phyloP scores from a whole-genome alignment of 1,140 invertebrate species.

The Aphis craccivora region DNA sequence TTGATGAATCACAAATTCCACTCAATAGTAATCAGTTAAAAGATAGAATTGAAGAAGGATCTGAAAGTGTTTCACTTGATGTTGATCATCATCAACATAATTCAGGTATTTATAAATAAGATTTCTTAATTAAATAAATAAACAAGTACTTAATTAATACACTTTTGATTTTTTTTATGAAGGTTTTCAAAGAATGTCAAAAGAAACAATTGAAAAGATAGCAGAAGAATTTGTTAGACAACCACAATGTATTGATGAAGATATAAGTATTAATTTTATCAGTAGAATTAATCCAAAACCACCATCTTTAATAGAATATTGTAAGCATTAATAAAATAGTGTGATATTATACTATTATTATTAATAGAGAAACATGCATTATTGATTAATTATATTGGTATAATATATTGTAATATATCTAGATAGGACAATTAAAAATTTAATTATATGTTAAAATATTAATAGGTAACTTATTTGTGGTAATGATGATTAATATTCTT shows the following conservation, averaged over 20 bases:
- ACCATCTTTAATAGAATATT: conserved; percentile 16
- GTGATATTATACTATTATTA: neutral
- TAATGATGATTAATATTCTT: neutral
- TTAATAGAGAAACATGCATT: neutral
- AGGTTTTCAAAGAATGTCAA: conserved; percentile 58
- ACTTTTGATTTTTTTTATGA: neutral
- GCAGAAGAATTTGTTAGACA: conserved; percentile 57
- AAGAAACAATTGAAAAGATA: conserved; percentile 56
- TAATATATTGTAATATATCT: neutral
- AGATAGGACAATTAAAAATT: neutral
- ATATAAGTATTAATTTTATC: conserved; percentile 49
- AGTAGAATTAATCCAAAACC: conserved; percentile 34
- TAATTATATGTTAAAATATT: neutral
- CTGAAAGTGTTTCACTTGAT: conserved; percentile 37
- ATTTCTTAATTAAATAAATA: neutral
- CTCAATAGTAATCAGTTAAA: conserved; percentile 41
- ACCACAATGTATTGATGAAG: conserved; percentile 50
- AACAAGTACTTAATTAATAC: neutral
- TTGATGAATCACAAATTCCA: conserved; percentile 53
- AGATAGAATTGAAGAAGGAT: conserved; percentile 36
- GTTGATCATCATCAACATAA: conserved; percentile 40
- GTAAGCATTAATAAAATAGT: neutral
- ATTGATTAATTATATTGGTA: neutral
- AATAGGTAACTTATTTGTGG: neutral
- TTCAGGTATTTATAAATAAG: conserved; percentile 15